Evolutionary conservation across 2,113 vertebrate species (phyloP).

Genomic region (Microcebus ravelobensis): DNA sequence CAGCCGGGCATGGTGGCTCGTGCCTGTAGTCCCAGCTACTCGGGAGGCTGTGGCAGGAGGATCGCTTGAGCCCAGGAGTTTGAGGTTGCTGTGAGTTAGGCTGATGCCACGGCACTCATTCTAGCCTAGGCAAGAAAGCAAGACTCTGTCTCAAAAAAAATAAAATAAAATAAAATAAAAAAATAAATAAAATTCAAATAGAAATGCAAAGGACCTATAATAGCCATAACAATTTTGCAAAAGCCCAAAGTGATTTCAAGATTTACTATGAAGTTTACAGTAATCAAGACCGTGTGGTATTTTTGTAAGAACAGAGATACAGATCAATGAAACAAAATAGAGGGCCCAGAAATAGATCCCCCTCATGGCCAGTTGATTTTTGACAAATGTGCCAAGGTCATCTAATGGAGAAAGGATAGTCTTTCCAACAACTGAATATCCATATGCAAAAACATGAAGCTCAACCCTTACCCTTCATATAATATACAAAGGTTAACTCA

Average conservation of each 20-base stretch:
- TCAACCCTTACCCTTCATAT: background rate
- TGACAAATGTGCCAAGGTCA: background rate
- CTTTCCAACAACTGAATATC: background rate
- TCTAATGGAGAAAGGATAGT: background rate
- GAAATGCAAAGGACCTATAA: background rate
- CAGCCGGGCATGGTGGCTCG: no score
- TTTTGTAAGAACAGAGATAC: background rate
- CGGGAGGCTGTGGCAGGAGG: no score
- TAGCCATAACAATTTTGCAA: background rate
- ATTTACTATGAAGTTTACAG: background rate
- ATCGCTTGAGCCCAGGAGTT: no score
- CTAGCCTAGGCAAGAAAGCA: no score
- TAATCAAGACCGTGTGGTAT: background rate
- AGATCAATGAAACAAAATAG: background rate
- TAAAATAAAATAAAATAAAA: no score
- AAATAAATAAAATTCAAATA: slow-evolving; percentile 24
- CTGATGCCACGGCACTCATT: no score
- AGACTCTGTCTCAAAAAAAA: no score
- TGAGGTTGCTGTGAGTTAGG: no score
- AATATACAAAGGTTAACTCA: background rate
- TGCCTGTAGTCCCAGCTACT: no score
- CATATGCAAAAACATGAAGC: background rate
- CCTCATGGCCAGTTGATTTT: background rate
- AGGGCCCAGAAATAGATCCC: background rate
- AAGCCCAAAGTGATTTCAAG: background rate